Evolutionary conservation across 37 sponge, comb jelly and placozoan species (phyloP), one percentile per base, ranked within the genome.

Genomic region (Cliona cf. orientalis): DNA sequence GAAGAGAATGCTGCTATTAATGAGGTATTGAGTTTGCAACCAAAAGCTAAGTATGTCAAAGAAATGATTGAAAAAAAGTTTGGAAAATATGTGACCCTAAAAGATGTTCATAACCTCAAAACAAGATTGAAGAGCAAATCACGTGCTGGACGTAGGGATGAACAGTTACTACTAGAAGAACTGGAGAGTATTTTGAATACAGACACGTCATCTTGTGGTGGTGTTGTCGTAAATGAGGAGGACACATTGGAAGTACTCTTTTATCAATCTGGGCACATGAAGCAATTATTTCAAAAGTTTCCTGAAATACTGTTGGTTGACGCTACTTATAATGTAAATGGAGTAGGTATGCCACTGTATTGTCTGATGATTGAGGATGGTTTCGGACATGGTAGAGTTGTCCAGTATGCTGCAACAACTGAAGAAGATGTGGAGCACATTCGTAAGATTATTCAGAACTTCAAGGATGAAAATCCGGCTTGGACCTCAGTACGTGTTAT

Each of bases 361-460:
- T 80, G 71, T 61, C 39, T 80, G 5, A 80, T 80, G 71, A 46
- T 80, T 33, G 81, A 80, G 60, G 81, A 80, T 69, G 81, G 62
- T 22, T 80, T 58, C 57, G 81, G 71, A 11, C 61, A 80, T 69
- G 71, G 81, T 40, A n/a, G 53, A 41, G 55, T 25, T 44, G 60
- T 53, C 39, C 57, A 56, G 37, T 80, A 80, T 80, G 81, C 81
- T 29, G 72, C 71, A 21, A 80, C 81, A 25, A 31, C 81, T 39
- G 61, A 70, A 55, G 81, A 69, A 80, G 60, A 69, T 55, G 26
- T 46, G 42, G 69, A 21, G 14, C 77, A 76, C 31, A 19, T 76
- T 38, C 62, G 12, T 4, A 25, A 7, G 39, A 76, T 76, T 25
- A 28, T 76, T 5, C 60, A 76, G 41, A 11, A 14, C 23, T 76